A percentile compares a stretch with the other conserved stretches of the same genome.
Conservation (phyloP, 2,113 vertebrate genomes). For the Balaeniceps rex region DNA sequence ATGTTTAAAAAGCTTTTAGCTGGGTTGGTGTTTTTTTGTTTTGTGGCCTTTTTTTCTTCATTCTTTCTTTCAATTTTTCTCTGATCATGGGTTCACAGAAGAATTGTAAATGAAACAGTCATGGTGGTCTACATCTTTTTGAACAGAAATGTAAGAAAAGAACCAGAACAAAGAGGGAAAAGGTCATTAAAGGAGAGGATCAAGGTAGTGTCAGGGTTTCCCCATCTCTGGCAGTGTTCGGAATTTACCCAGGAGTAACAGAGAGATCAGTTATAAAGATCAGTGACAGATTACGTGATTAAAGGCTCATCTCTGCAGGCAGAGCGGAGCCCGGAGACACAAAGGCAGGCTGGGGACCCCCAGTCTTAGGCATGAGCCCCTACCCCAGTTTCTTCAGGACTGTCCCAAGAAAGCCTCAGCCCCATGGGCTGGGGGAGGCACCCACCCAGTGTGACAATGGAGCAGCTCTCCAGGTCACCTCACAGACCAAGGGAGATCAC, state of each 20-base stretch:
- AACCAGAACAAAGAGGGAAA: not conserved
- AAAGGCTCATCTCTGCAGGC: not conserved
- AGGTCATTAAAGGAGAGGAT: not conserved
- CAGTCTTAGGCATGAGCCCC: not conserved
- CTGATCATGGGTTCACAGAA: not conserved
- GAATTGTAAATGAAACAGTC: not conserved
- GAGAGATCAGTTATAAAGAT: not conserved
- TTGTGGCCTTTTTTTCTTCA: not conserved
- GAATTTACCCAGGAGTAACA: not conserved
- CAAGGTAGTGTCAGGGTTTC: not conserved
- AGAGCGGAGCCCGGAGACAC: not conserved
- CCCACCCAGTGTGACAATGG: not conserved
- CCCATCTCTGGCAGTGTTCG: not conserved
- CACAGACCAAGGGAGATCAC: no score
- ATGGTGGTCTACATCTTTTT: not conserved
- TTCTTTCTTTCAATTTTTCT: not conserved
- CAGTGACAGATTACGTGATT: not conserved
- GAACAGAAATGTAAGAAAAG: not conserved
- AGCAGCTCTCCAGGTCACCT: not conserved
- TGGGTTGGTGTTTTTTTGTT: not conserved
- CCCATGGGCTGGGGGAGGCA: not conserved
- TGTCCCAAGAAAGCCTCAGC: not conserved
- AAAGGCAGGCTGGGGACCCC: not conserved
- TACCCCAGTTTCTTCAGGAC: not conserved
- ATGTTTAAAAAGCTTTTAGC: conserved; percentile 3